Evolutionary conservation across 2,888 invertebrate genomes (phyloP), one percentile per base, ranked within the genome.

Genomic region (Hofmannophila pseudospretella): DNA sequence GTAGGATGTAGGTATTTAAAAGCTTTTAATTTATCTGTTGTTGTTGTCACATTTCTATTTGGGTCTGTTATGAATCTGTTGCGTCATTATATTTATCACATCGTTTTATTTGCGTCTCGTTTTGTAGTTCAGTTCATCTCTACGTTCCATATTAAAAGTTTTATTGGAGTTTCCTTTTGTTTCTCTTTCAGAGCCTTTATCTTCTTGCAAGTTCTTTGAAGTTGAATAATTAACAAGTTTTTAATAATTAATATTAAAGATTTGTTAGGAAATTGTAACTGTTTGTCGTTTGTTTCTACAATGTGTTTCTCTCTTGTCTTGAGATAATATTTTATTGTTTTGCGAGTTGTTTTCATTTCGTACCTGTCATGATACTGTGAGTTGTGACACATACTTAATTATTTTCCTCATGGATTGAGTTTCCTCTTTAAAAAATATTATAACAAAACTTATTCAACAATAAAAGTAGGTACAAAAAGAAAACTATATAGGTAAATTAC

Each of bases 151-250:
- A 11, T 12, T n/a, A 10, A 28, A 22, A 29, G 11, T 19, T 30
- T 35, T 29, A 30, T 36, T 31, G 12, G 7, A 28, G 12, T 28
- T 28, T 35, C 10, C 31, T 36, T 30, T 36, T 16, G n/a, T 16
- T 31, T 30, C 16, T 20, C 29, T 20, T 20, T 36, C 25, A 20
- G 22, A 12, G 14, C 22, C 19, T 31, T 29, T 30, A 23, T 36
- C 25, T 9, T 11, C 8, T 2, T 13, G 28, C 10, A 7, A 28
- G 7, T 11, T 7, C 12, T 28, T 4, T 12, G 1, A 14, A 30
- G 19, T 25, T 37, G 13, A 32, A 27, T 32, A 37, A 37, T 37
- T 37, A 37, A 31, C 23, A 27, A 36, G 22, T 10, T 29, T 13
- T 34, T 34, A 20, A 28, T 12, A n/a, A n/a, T n/a, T n/a, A n/a